Evolutionary conservation across 2,797 vertebrate species (phyloP).

Genomic region (Pygocentrus nattereri): DNA sequence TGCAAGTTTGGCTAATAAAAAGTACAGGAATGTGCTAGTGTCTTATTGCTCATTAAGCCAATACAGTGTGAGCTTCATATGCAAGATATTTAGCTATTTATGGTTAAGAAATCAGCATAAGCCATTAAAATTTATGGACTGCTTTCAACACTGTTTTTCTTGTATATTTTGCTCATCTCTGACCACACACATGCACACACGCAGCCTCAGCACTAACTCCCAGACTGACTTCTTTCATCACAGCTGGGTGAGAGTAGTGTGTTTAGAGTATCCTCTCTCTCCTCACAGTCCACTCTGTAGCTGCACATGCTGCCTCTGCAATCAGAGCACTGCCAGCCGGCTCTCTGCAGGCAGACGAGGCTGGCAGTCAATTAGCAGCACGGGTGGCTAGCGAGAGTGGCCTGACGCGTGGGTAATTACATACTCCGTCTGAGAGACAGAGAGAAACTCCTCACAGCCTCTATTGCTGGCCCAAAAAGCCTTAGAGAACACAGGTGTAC

Average conservation of each 20-base stretch:
- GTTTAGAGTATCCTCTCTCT: neutral
- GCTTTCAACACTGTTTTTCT: too few species aligned
- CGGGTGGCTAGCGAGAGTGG: slow-evolving; percentile 29
- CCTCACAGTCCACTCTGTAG: neutral
- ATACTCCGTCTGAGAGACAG: slow-evolving; percentile 44
- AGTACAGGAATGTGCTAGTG: too few species aligned
- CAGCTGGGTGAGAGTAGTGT: neutral
- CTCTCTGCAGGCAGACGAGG: slow-evolving; percentile 26
- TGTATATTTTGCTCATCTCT: neutral
- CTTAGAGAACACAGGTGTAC: slow-evolving; percentile 30
- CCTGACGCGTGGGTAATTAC: slow-evolving; percentile 60
- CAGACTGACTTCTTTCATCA: neutral
- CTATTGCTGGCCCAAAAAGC: neutral
- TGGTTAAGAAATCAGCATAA: too few species aligned
- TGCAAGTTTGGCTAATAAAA: too few species aligned
- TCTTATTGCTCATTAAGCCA: too few species aligned
- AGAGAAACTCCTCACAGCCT: slow-evolving; percentile 26
- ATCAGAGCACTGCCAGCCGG: slow-evolving; percentile 16
- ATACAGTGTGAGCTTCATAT: too few species aligned
- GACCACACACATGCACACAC: neutral
- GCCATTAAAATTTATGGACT: too few species aligned
- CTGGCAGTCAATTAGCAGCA: slow-evolving; percentile 56
- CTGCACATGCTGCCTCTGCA: neutral
- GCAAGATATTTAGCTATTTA: too few species aligned
- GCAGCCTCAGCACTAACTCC: too few species aligned